Percentiles rank a stretch among this genome's conserved stretches.
Conservation (phyloP, 2,888 invertebrate species). For the Melipona bicolor region DNA sequence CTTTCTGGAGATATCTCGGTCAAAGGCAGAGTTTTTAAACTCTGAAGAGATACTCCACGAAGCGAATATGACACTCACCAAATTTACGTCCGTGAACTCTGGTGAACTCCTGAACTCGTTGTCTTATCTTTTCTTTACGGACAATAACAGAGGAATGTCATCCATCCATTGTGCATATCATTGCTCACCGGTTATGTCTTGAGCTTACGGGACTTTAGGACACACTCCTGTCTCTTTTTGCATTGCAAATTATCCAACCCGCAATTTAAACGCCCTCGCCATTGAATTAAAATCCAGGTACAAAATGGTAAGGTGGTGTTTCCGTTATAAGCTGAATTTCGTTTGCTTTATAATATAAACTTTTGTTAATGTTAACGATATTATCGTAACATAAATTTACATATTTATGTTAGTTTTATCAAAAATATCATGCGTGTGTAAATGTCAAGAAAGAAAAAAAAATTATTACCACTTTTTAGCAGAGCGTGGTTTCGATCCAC, state of each 20-base stretch:
- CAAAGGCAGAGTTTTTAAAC: constrained; percentile 42
- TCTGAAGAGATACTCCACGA: constrained; percentile 39
- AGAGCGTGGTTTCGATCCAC: constrained; percentile 96
- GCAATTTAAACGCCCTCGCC: constrained; percentile 66
- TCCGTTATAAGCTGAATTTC: neutral
- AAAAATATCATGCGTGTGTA: neutral
- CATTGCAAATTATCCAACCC: constrained; percentile 69
- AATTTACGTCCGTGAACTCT: constrained; percentile 78
- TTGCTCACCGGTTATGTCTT: constrained; percentile 56
- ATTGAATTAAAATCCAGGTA: constrained; percentile 58
- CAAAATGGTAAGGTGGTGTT: neutral
- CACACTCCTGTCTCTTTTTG: constrained; percentile 61
- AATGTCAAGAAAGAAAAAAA: neutral
- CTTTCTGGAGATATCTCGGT: constrained; percentile 36
- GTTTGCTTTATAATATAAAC: neutral
- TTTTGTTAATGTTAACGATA: neutral
- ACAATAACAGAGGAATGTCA: constrained; percentile 72
- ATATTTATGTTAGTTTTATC: neutral
- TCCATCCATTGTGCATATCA: constrained; percentile 59
- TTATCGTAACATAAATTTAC: neutral
- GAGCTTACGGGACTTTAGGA: constrained; percentile 73
- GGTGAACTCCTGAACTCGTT: constrained; percentile 77
- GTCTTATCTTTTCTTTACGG: constrained; percentile 67
- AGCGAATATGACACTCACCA: constrained; percentile 64
- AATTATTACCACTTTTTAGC: constrained; percentile 83